These are phyloP conservation scores for Bugulina stolonifera DNA, from an alignment of 2,888 invertebrate genomes.

Conservation along the genomic window DNA sequence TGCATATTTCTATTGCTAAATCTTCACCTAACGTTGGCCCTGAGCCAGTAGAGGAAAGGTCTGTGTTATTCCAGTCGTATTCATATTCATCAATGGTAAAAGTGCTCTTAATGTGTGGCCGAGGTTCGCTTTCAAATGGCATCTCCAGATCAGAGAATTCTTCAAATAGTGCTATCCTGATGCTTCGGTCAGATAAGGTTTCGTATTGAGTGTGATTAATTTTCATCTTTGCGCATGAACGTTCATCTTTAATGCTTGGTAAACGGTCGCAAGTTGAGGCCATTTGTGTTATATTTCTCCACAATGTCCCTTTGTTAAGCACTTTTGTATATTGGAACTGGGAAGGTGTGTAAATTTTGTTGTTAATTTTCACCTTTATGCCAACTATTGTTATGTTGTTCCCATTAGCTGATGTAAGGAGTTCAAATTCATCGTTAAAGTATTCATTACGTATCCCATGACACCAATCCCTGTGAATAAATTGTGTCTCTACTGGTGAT, in stretches of 20 bases:
- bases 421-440: conserved; percentile 24
- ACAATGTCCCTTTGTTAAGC: neutral
- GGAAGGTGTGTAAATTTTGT: neutral
- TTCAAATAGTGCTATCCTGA: neutral
- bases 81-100: conserved; percentile 21
- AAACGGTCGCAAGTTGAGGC: neutral
- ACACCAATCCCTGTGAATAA: neutral
- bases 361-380: neutral
- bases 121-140: neutral
- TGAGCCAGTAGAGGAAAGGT: neutral
- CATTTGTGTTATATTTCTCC: conserved; percentile 18
- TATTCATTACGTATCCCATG: neutral
- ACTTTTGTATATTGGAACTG: conserved; percentile 13
- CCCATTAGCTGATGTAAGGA: neutral
- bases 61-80: neutral
- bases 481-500: neutral
- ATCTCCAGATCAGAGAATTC: neutral
- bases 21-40: neutral
- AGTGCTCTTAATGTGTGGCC: neutral
- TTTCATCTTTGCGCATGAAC: neutral
- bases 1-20: neutral
- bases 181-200: neutral
- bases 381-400: neutral
- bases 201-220: neutral
- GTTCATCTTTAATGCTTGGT: neutral